Evolutionary conservation across 2,888 invertebrate genomes (phyloP).

Genomic region (Synanthedon myopaeformis): DNA sequence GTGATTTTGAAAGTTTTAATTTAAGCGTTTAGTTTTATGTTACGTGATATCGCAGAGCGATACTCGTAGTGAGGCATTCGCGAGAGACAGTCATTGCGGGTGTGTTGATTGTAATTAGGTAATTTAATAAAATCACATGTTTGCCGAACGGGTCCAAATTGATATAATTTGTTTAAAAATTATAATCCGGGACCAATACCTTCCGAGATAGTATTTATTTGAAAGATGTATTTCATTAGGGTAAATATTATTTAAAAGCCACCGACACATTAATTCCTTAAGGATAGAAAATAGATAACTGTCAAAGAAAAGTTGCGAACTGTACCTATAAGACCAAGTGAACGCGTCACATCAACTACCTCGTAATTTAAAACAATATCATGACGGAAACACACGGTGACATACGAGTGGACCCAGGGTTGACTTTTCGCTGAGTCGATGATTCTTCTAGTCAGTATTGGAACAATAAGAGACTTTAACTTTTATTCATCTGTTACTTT

Average conservation of each 20-base stretch:
- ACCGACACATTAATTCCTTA: constrained; percentile 72
- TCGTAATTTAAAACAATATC: constrained; percentile 63
- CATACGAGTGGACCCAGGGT: constrained; percentile 30
- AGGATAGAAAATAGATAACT: constrained; percentile 66
- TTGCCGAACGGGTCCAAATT: constrained; percentile 66
- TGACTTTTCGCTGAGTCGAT: constrained; percentile 36
- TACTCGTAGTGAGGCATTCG: constrained; percentile 54
- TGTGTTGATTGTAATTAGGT: constrained; percentile 37
- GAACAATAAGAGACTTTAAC: constrained; percentile 29
- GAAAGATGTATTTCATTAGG: constrained; percentile 67
- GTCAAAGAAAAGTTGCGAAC: constrained; percentile 66
- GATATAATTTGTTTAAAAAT: constrained; percentile 72
- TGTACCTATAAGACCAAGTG: constrained; percentile 23
- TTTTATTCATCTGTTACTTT: no score
- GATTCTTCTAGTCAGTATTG: constrained; percentile 60
- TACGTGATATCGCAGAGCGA: constrained; percentile 63
- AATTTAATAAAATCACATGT: constrained; percentile 48
- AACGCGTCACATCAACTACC: constrained; percentile 58
- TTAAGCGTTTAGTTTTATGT: constrained; percentile 52
- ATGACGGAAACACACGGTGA: constrained; percentile 41
- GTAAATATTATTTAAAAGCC: constrained; percentile 68
- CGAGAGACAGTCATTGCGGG: constrained; percentile 33
- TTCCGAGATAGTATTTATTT: constrained; percentile 72
- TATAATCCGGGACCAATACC: constrained; percentile 70
- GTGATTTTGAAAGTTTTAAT: constrained; percentile 60